phyloP scores from a whole-genome alignment of 2,888 invertebrate species.

The Polydrusus cervinus region DNA sequence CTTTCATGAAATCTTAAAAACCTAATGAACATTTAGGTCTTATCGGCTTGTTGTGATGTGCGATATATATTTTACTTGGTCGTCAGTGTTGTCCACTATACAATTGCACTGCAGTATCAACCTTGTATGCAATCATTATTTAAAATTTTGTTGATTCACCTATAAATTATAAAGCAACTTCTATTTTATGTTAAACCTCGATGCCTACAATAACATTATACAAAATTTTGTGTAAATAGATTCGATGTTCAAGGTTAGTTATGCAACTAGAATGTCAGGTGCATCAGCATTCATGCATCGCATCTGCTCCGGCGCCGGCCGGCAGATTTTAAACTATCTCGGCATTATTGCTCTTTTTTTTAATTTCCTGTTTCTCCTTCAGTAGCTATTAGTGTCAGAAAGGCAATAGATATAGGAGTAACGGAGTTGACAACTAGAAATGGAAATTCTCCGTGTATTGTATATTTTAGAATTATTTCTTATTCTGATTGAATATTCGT shows the following conservation, averaged over 20 bases:
- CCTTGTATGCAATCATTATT: not conserved
- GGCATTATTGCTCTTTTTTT: conserved; percentile 15
- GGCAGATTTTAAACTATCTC: conserved; percentile 20
- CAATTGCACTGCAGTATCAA: not conserved
- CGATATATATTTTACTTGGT: too few relatives aligned
- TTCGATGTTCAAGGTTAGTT: conserved; percentile 32
- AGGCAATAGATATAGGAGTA: not conserved
- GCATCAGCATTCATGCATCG: conserved; percentile 31
- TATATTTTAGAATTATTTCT: too few relatives aligned
- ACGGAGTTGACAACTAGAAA: conserved; percentile 1
- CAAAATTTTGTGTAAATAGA: conserved; percentile 19
- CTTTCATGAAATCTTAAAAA: too few relatives aligned
- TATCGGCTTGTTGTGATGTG: too few relatives aligned
- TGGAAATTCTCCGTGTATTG: too few relatives aligned
- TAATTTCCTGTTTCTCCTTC: conserved; percentile 22
- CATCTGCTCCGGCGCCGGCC: conserved; percentile 28
- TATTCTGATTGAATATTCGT: too few relatives aligned
- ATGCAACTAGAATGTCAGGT: conserved; percentile 34
- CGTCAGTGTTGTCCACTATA: too few relatives aligned
- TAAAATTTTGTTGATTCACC: not conserved
- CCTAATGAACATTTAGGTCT: too few relatives aligned
- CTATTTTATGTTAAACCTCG: not conserved
- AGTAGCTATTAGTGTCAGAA: conserved; percentile 11
- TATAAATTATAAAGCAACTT: not conserved
- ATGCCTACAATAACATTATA: conserved; percentile 3